Conservation (phyloP, 2,797 vertebrate species). For the Poecilia gillii region DNA sequence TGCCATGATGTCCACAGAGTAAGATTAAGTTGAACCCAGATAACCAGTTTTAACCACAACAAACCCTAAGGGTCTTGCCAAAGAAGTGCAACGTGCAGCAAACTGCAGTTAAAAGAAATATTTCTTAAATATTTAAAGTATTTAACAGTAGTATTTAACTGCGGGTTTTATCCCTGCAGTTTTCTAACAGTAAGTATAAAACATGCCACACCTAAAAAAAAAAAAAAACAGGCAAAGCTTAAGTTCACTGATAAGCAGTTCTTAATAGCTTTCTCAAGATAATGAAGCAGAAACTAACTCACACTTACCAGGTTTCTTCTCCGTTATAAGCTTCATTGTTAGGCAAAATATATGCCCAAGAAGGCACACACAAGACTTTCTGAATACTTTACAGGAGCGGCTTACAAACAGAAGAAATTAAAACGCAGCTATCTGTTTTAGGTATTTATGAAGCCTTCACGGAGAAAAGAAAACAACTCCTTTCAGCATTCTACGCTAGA, state of each 20-base stretch:
- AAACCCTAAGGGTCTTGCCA: not conserved
- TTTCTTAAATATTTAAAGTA: not conserved
- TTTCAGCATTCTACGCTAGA: conserved; percentile 49
- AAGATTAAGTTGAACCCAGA: conserved; percentile 25
- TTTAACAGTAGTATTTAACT: not conserved
- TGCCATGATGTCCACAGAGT: conserved; percentile 24
- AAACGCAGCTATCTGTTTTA: not conserved
- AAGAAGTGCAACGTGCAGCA: not conserved
- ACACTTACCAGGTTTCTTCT: conserved; percentile 82
- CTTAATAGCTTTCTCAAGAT: not conserved
- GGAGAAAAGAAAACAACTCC: conserved; percentile 20
- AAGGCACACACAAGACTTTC: conserved; percentile 16
- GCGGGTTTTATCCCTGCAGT: not conserved
- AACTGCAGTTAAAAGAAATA: not conserved
- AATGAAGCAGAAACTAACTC: conserved; percentile 27
- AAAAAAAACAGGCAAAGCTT: not conserved
- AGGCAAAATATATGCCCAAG: conserved; percentile 24
- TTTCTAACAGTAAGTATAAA: not conserved
- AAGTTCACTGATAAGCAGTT: not conserved
- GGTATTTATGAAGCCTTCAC: conserved; percentile 7
- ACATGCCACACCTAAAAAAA: not conserved
- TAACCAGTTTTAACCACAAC: conserved; percentile 12
- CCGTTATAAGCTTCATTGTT: conserved; percentile 77
- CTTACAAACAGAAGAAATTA: not conserved
- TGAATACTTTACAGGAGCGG: not conserved